Base-by-base conservation (phyloP, 1,140 invertebrate species). In the Hestina assimilis region DNA sequence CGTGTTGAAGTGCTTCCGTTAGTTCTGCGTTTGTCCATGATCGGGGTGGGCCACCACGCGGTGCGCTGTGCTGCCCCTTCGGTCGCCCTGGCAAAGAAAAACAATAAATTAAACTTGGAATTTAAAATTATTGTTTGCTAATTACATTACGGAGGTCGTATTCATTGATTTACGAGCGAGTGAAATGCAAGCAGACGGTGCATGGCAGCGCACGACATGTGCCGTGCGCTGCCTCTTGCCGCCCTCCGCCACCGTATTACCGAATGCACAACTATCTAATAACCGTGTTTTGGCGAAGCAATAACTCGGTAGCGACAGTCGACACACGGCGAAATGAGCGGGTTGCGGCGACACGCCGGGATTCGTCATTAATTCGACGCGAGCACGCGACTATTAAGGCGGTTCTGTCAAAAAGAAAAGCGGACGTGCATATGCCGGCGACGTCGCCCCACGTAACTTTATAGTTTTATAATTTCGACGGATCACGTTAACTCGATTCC, bases 1-100 rank as follows among this genome's bases (percentile, higher is more conserved):
- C 95, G 79, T 96, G 95, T 69, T 96, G 95, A 9, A 97, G 89
- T 0, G 95, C 95, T 82, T 96, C 94, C 8, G 95, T 96, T 7
- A 97, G 90, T 72, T 97, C 96, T 0, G 94, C 94, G 86, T 97
- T 97, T 11, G 95, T 96, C 96, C 96, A 97, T 0, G 95, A 96
- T 14, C 96, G 89, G 0, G 96, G 96, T 0, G 95, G 96, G 1
- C 95, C 96, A 5, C 96, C 96, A 26, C 96, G 89, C 3, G 96
- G 95, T 1, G 95, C 95, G 65, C 94, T 95, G 89, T 96, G 95
- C 70, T 97, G 95, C 4, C 95, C 95, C 75, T 96, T 96, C 28
- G 95, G 94, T 70, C 94, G 90, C 89, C 89, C 89, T 89, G 80
- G 45, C 45, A 28, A 71, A 65, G 17, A 69, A 58, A 54, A 50